Base-by-base conservation (phyloP, 2,888 invertebrate genomes). In the Pseudolycoriella hygida region DNA sequence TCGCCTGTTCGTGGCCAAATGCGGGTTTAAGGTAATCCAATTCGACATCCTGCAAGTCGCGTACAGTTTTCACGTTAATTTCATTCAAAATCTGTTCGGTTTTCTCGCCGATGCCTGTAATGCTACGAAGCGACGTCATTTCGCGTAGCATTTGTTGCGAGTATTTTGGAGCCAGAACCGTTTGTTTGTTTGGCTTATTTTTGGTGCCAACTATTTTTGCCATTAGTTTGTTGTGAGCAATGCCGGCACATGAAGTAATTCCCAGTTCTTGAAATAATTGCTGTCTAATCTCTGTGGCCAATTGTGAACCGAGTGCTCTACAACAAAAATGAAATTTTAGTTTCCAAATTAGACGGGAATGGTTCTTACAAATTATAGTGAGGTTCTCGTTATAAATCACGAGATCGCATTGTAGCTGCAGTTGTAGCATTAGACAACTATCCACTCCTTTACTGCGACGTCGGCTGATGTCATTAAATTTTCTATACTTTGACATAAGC, bases 151-250 rank as follows among this genome's bases (percentile, higher is more conserved):
- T 73, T 49, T 69, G 68, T 44, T 70, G 62, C 8, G 74, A 76
- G 55, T 74, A 72, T 50, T 76, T 75, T 4, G 88, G 84, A 51
- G 76, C 80, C 50, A 87, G 67, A 19, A 78, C 71, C 1, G 87
- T 86, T 62, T 89, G 88, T 56, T 85, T 76, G 60, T 87, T 80
- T 5, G 89, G 88, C 60, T 85, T 86, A 57, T 84, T 71, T 50
- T 74, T 65, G 34, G 73, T 70, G 50, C 82, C 80, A 42, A 73
- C 77, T 50, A 89, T 64, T 66, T 89, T 89, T 2, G 88, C 80
- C 56, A 88, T 61, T 48, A 88, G 62, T 65, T 89, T 89, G 60
- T 88, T 89, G 55, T 85, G 81, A 30, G 82, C 78, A 49, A 88
- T 73, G 42, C 89, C 89, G 31, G 86, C 85, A 67, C 85, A 84